Base-by-base conservation (phyloP, 2,113 vertebrate genomes). In the Semicossyphus pulcher region DNA sequence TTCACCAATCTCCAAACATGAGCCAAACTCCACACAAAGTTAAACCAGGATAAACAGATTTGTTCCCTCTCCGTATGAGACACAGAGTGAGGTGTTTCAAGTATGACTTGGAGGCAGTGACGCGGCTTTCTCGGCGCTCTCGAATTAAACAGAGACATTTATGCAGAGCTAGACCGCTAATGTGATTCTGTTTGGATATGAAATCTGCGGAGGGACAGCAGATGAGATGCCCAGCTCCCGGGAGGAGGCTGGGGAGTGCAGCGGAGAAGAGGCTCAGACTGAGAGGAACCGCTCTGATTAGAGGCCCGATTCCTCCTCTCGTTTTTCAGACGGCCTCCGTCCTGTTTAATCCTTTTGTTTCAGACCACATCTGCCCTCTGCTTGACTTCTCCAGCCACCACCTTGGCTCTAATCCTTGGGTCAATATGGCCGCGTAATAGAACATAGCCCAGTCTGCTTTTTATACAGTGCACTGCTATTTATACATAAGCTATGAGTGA, bases 271-370 rank as follows among this genome's bases (percentile, higher is more conserved):
- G 62, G 69, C 75, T 81, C 77, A 86, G 87, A 86, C 85, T 75
- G 69, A 80, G 76, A 83, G 85, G 83, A 87, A 85, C 81, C 76
- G 58, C 70, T 53, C 59, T 80, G 82, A 91, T 91, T 88, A 76
- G 73, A 76, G 68, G 76, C 66, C 42, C 54, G 78, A 39, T 72
- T 82, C 59, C 69, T 84, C 45, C 25, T 18, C 54, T 65, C 49
- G n/a, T 72, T 70, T 70, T 74, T 28, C n/a, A 80, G 58, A 64
- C 66, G 20, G 44, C 60, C 53, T 72, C 54, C 60, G 54, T 78
- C 48, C 75, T 67, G 59, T 12, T 63, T 63, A 80, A 44, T 64
- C 31, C 28, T 73, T 73, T 66, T 75, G 86, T 86, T 71, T 68
- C 39, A 81, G 65, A 72, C 53, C 78, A 53, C 78, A 71, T 68